These are phyloP conservation scores for Tipula unca DNA, from an alignment of 2,888 invertebrate species.

Conservation along the genomic window DNA sequence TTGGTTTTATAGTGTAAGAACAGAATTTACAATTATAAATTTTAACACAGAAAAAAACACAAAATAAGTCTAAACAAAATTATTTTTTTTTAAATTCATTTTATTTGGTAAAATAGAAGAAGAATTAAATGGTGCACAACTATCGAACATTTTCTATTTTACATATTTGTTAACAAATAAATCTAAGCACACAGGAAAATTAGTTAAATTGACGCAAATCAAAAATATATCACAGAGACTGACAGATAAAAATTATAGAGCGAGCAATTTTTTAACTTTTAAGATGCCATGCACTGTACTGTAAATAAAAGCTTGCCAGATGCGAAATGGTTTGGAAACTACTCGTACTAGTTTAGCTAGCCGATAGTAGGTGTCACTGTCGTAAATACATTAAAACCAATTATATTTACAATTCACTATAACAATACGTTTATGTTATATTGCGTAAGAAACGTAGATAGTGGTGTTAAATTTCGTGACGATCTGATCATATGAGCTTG, in stretches of 20 bases:
- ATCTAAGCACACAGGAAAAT: neutral
- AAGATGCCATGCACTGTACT: neutral
- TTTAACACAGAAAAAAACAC: neutral
- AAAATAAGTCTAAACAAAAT: neutral
- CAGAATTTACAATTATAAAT: neutral
- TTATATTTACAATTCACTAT: too few relatives aligned
- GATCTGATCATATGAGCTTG: too few relatives aligned
- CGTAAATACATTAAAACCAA: too few relatives aligned
- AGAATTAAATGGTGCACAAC: neutral
- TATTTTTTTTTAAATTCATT: neutral
- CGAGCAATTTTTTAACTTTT: neutral
- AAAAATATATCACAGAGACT: conserved; percentile 8
- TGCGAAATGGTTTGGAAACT: too few relatives aligned
- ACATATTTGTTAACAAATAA: neutral
- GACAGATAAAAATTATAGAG: neutral
- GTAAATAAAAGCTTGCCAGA: neutral
- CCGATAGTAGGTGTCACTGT: too few relatives aligned
- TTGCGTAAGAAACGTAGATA: too few relatives aligned
- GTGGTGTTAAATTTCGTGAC: too few relatives aligned
- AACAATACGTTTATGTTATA: too few relatives aligned
- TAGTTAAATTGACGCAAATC: neutral
- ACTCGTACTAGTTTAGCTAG: too few relatives aligned
- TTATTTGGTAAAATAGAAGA: neutral
- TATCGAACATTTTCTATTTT: neutral
- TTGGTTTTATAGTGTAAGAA: neutral